These are phyloP conservation scores for Trematomus bernacchii DNA, from an alignment of 2,797 vertebrate genomes.

Conservation along the genomic window DNA sequence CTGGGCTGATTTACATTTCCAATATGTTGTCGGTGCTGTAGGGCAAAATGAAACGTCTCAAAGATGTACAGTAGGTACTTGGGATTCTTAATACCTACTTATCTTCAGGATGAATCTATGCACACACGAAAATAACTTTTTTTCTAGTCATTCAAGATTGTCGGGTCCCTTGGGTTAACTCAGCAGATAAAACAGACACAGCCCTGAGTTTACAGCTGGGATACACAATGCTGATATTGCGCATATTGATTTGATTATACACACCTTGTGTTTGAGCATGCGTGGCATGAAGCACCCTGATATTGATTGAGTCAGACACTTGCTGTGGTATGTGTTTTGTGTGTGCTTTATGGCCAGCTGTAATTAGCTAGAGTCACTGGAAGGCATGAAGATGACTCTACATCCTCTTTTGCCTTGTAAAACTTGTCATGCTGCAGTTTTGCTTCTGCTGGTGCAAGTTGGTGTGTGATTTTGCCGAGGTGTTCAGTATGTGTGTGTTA, in stretches of 20 bases:
- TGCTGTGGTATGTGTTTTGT: conserved; percentile 54
- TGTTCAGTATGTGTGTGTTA: conserved; percentile 11
- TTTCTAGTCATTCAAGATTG: conserved; percentile 5
- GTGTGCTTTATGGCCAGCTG: conserved; percentile 66
- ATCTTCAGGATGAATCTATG: neutral
- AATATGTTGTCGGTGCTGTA: conserved; percentile 12
- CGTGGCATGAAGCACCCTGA: conserved; percentile 33
- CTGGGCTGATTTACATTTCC: conserved; percentile 59
- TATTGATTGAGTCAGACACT: conserved; percentile 71
- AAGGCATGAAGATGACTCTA: conserved; percentile 44
- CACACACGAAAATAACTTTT: neutral
- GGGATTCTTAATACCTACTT: neutral
- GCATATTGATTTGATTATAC: conserved; percentile 74
- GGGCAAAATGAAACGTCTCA: conserved; percentile 24
- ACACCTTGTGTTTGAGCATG: conserved; percentile 27
- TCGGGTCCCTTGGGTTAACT: conserved; percentile 22
- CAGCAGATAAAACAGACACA: conserved; percentile 20
- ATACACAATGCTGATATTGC: conserved; percentile 52
- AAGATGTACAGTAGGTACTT: conserved; percentile 8
- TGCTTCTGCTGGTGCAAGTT: conserved; percentile 29
- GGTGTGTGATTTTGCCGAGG: conserved; percentile 28
- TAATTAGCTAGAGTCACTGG: conserved; percentile 61
- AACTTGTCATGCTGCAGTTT: conserved; percentile 30
- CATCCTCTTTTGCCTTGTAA: conserved; percentile 49
- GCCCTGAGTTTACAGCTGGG: conserved; percentile 50